A percentile compares a stretch with the other conserved stretches of the same genome.
phyloP scores from a whole-genome alignment of 2,113 vertebrate species.

The Myiozetetes cayanensis region DNA sequence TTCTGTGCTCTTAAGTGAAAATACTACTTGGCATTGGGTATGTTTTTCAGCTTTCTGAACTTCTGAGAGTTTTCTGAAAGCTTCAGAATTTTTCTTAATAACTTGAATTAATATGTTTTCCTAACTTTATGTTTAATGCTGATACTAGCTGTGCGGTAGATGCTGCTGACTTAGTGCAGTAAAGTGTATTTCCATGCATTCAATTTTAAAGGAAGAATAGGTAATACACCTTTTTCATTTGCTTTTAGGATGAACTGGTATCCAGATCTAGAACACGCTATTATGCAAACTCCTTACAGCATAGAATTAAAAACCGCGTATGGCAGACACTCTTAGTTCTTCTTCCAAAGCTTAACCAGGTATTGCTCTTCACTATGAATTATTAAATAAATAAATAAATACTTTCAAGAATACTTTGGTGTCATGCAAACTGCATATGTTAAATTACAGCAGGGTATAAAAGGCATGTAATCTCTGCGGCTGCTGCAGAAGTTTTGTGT shows the following conservation, averaged over 20 bases:
- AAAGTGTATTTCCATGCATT: not conserved
- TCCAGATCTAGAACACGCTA: slow-evolving; percentile 84
- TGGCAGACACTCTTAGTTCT: slow-evolving; percentile 91
- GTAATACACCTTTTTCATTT: not conserved
- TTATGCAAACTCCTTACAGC: slow-evolving; percentile 92
- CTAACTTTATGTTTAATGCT: not conserved
- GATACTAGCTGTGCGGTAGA: not conserved
- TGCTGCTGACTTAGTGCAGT: not conserved
- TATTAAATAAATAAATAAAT: not conserved
- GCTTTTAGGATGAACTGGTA: slow-evolving; percentile 79
- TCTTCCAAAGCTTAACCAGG: slow-evolving; percentile 85
- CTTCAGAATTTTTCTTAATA: not conserved
- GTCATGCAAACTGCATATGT: not conserved
- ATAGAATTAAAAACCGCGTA: slow-evolving; percentile 87
- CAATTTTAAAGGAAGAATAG: not conserved
- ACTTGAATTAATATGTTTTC: not conserved
- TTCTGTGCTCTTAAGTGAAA: not conserved
- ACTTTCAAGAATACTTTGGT: not conserved
- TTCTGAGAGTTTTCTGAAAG: not conserved
- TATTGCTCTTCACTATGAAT: slow-evolving; percentile 38
- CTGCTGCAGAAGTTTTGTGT: not conserved
- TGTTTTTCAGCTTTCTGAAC: not conserved
- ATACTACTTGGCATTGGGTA: not conserved
- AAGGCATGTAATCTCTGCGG: not conserved
- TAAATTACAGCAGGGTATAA: not conserved